Percentiles rank a stretch among this genome's conserved stretches.
Evolutionary conservation across 1,140 invertebrate species (phyloP).

Genomic region (Caenorhabditis brenneri): DNA sequence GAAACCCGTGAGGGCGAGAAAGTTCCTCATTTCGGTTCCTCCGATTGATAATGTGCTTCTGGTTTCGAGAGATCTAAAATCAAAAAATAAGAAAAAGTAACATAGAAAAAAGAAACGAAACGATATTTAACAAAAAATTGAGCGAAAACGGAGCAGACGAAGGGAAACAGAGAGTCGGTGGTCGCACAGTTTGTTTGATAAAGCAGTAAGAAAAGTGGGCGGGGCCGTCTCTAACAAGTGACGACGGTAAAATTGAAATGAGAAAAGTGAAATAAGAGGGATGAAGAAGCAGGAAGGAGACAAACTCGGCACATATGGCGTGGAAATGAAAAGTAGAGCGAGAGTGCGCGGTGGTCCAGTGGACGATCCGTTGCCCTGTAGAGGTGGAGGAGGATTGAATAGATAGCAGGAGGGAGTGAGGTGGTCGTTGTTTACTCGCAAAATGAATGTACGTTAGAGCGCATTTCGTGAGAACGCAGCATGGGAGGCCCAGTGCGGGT

Average conservation of each 20-base stretch:
- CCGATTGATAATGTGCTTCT: neutral
- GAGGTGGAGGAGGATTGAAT: conserved; percentile 17
- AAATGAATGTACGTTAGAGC: neutral
- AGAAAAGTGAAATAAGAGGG: neutral
- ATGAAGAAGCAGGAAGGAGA: neutral
- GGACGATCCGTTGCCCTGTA: neutral
- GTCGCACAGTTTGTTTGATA: conserved; percentile 29
- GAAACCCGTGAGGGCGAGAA: conserved; percentile 3
- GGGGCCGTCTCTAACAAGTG: neutral
- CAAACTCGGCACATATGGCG: neutral
- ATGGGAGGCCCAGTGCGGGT: neutral
- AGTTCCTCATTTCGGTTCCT: conserved; percentile 1
- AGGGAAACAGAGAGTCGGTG: conserved; percentile 8
- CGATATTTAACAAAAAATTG: conserved; percentile 5
- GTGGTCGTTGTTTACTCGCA: conserved; percentile 28
- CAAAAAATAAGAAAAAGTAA: neutral
- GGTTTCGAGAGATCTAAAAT: neutral
- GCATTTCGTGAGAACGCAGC: neutral
- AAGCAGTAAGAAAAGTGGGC: conserved; percentile 16
- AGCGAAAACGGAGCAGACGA: conserved; percentile 35
- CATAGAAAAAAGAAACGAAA: neutral
- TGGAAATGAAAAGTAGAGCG: neutral
- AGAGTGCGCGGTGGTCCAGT: conserved; percentile 9
- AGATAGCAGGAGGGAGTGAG: conserved; percentile 1
- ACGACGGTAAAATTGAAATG: neutral